A percentile compares a stretch with the other conserved stretches of the same genome.
phyloP scores from a whole-genome alignment of 2,113 vertebrate species.

The Potamarius usumacintae region DNA sequence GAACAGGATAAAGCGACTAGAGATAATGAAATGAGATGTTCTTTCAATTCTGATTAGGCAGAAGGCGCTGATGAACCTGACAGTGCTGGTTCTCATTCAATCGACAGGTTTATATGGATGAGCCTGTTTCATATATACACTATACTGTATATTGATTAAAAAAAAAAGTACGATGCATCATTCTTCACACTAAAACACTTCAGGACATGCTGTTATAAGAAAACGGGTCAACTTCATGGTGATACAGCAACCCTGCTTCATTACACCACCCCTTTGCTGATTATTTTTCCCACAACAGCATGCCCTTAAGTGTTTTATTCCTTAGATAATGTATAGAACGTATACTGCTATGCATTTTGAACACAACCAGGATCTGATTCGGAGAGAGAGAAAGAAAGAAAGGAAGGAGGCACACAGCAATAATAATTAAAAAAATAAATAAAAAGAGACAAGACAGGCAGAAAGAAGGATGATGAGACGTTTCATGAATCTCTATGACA shows the following conservation, averaged over 20 bases:
- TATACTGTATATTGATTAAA: not conserved
- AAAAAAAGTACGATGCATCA: not conserved
- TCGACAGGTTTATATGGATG: not conserved
- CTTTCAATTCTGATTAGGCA: not conserved
- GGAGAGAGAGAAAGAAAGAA: conserved; percentile 1
- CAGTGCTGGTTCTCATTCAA: not conserved
- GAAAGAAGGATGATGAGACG: conserved; percentile 17
- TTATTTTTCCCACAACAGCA: not conserved
- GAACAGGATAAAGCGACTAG: no score
- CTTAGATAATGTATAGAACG: not conserved
- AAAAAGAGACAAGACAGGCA: conserved; percentile 5
- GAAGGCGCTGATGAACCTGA: not conserved
- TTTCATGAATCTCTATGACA: conserved; percentile 37
- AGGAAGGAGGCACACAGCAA: conserved; percentile 7
- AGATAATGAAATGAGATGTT: no score
- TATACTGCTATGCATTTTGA: not conserved
- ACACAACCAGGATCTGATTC: not conserved
- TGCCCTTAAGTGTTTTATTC: not conserved
- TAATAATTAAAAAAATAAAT: not conserved
- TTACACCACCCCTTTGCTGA: not conserved
- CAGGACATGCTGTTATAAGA: not conserved
- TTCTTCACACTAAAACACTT: not conserved
- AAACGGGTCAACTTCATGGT: not conserved
- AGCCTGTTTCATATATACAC: not conserved
- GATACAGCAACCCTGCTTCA: not conserved